Evolutionary conservation across 1,140 invertebrate species (phyloP).

Genomic region (Trichomalopsis sarcophagae): DNA sequence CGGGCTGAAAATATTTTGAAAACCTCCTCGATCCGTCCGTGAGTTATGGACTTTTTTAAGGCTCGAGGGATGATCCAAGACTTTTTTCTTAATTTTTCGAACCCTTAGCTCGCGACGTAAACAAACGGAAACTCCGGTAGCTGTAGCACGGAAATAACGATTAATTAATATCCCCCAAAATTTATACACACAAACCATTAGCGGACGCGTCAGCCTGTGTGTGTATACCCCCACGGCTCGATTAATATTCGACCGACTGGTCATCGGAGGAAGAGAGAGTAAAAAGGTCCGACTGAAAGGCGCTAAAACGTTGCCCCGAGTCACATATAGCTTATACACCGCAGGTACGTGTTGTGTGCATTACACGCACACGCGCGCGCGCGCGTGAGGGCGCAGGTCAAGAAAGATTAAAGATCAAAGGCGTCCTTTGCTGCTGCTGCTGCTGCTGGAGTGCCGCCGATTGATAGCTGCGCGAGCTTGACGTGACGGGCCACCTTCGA

Average conservation of each 20-base stretch:
- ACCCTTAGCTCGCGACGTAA: not conserved
- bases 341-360: not conserved
- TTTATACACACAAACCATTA: conserved; percentile 22
- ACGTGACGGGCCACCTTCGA: conserved; percentile 34
- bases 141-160: not conserved
- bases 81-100: not conserved
- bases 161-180: conserved; percentile 16
- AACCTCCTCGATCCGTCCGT: not conserved
- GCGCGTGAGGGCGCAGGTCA: not conserved
- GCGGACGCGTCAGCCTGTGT: not conserved
- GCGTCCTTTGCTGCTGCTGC: not conserved
- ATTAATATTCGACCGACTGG: conserved; percentile 30
- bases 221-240: not conserved
- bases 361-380: not conserved
- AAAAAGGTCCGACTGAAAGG: not conserved
- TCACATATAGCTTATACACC: not conserved
- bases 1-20: conserved; percentile 30
- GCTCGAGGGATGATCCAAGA: not conserved
- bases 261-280: not conserved
- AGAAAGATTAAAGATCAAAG: conserved; percentile 43
- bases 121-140: not conserved
- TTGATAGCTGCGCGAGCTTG: conserved; percentile 39
- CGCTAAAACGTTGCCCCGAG: conserved; percentile 8
- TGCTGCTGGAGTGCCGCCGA: not conserved
- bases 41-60: not conserved